Conservation (phyloP, 2,888 invertebrate species). For the Xanthia togata region DNA sequence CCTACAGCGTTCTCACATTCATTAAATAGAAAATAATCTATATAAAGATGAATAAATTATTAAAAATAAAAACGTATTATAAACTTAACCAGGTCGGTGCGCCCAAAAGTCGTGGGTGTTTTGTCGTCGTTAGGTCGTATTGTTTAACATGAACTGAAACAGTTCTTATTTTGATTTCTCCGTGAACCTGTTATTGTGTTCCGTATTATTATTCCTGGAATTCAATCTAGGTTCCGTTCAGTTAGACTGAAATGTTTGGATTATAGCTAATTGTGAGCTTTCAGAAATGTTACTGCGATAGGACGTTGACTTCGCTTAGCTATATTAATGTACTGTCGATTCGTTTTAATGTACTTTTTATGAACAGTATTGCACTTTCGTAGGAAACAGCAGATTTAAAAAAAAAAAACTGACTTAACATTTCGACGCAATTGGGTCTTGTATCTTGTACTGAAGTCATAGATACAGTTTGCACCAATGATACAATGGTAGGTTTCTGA, state of each 20-base stretch:
- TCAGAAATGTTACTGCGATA: conserved; percentile 28
- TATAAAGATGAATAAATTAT: too few species aligned
- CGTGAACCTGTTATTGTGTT: conserved; percentile 30
- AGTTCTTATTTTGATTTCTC: conserved; percentile 15
- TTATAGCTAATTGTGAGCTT: conserved; percentile 44
- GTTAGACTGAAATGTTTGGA: conserved; percentile 43
- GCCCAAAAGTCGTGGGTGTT: too few species aligned
- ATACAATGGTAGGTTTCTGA: not conserved
- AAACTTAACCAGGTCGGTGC: too few species aligned
- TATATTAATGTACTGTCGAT: not conserved
- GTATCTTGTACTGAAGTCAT: too few species aligned
- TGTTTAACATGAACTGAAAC: conserved; percentile 3
- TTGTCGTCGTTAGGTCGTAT: too few species aligned
- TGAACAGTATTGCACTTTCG: not conserved
- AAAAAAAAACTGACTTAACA: too few species aligned
- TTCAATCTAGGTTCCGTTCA: conserved; percentile 35
- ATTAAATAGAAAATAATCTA: too few species aligned
- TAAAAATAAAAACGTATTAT: too few species aligned
- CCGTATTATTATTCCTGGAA: conserved; percentile 35
- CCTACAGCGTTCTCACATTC: too few species aligned
- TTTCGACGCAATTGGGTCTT: too few species aligned
- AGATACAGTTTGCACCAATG: too few species aligned
- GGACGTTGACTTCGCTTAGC: conserved; percentile 24
- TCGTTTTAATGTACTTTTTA: conserved; percentile 5
- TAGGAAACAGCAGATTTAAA: too few species aligned